Percentiles rank a stretch among this genome's conserved stretches.
Evolutionary conservation across 2,113 vertebrate species (phyloP).

Genomic region (Rhegmatorhina hoffmannsi): DNA sequence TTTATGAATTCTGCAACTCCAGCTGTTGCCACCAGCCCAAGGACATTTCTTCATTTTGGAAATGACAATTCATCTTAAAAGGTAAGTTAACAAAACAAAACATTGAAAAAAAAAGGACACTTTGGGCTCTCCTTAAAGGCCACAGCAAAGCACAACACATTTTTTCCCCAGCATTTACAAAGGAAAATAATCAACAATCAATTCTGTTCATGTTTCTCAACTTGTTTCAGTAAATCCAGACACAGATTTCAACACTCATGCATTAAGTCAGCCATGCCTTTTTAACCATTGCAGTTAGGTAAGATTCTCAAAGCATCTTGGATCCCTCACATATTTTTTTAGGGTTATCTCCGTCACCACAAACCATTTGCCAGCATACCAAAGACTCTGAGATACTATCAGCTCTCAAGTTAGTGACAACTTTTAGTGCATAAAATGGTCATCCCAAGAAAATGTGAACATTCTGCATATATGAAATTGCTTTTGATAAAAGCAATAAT

Average conservation of each 20-base stretch:
- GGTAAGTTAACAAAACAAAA: background rate
- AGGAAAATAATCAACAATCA: background rate
- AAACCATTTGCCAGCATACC: background rate
- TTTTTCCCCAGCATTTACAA: background rate
- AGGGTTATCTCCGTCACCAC: background rate
- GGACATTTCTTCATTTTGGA: constrained; percentile 50
- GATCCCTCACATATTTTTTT: background rate
- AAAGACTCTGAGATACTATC: background rate
- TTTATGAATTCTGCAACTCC: constrained; percentile 56
- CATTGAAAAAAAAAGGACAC: background rate
- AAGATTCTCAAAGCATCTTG: background rate
- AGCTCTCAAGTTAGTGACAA: background rate
- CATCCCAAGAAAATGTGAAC: background rate
- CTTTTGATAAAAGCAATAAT: background rate
- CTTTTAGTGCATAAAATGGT: background rate
- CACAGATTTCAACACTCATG: background rate
- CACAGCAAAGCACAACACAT: background rate
- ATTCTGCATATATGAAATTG: background rate
- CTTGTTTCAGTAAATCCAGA: constrained; percentile 6
- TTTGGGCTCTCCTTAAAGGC: background rate
- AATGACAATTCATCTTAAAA: constrained; percentile 40
- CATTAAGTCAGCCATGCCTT: background rate
- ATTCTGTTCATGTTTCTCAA: background rate
- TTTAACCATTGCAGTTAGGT: background rate
- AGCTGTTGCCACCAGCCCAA: constrained; percentile 65